These are phyloP conservation scores for Monoplex corrugatus DNA, from an alignment of 2,888 invertebrate species.

Conservation along the genomic window DNA sequence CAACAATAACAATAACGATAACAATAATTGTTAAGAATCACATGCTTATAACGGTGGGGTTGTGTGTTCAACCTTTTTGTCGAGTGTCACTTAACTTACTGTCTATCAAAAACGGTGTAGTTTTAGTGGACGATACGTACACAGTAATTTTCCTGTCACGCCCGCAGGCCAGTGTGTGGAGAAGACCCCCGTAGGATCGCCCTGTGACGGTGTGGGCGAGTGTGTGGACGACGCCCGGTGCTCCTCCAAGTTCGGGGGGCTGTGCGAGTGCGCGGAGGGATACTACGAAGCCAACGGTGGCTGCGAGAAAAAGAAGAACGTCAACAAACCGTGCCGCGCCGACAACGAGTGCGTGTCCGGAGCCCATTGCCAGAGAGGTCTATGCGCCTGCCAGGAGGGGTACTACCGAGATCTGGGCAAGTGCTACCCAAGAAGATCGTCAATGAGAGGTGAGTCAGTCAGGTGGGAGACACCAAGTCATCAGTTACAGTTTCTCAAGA, in stretches of 20 bases:
- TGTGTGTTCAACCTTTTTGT: too few species aligned
- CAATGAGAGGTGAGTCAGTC: slow-evolving; percentile 28
- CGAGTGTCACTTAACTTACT: too few species aligned
- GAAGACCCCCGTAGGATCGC: slow-evolving; percentile 10
- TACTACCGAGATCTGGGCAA: slow-evolving; percentile 48
- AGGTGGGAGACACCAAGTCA: too few species aligned
- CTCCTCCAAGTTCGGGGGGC: slow-evolving; percentile 33
- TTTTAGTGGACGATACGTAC: too few species aligned
- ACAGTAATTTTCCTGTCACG: too few species aligned
- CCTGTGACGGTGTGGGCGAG: slow-evolving; percentile 39
- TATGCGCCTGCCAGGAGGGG: slow-evolving; percentile 43
- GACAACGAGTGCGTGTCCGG: slow-evolving; percentile 50
- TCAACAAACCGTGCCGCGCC: slow-evolving; percentile 38
- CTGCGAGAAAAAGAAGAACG: slow-evolving; percentile 38
- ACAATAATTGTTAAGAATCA: too few species aligned
- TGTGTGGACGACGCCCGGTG: slow-evolving; percentile 45
- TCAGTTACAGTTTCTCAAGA: too few species aligned
- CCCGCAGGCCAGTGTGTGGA: slow-evolving; percentile 33
- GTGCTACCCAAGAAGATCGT: slow-evolving; percentile 48
- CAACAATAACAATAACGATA: too few species aligned
- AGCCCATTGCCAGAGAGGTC: slow-evolving; percentile 39
- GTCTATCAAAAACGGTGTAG: too few species aligned
- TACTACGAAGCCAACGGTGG: slow-evolving; percentile 33
- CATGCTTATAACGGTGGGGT: too few species aligned
- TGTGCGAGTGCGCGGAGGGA: slow-evolving; percentile 44